Base-by-base conservation (phyloP, 2,888 invertebrate species). In the Lasioglossum oenotherae region DNA sequence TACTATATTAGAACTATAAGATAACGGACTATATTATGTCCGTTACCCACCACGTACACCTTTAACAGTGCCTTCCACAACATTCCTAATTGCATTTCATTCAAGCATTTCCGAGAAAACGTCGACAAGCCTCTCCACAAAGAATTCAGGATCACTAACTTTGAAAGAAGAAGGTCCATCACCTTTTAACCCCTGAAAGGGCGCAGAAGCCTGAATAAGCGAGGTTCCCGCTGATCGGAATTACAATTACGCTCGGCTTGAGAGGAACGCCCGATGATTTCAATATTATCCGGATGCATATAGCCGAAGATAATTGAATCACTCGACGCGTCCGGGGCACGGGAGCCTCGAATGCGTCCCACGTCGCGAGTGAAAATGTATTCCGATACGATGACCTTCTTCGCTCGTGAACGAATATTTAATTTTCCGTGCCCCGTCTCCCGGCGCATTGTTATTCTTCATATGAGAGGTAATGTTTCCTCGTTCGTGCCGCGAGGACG, bases 381-480 rank as follows among this genome's bases (percentile, higher is more conserved):
- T 86, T 81, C 85, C 81, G 78, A 84, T 81, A 69, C 80, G 78
- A 77, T 77, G 81, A 79, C 77, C 85, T 85, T 85, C 79, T 77
- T 81, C 81, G 74, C 49, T 73, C 76, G 78, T 57, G 86, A 71
- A 82, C 78, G 82, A 87, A 80, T 83, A 80, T 83, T 80, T 86
- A 78, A 86, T 87, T 86, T 82, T 53, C 80, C 76, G 49, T 74
- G 60, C 64, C 73, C 76, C 35, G 53, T 53, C 35, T 44, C 8
- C 69, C n/a, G 76, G 49, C 81, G 77, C 86, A 86, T 86, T 85
- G 81, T 86, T 86, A 86, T 86, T 86, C 86, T 75, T 87, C 80
- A 78, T 87, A 82, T 75, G 82, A 78, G 77, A 81, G 85, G 46
- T 78, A 87, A 84, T 81, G 82, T 88, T 89, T 89, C 82, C 87